Base-by-base conservation (phyloP, 2,113 vertebrate genomes). In the Syngnathoides biaculeatus region DNA sequence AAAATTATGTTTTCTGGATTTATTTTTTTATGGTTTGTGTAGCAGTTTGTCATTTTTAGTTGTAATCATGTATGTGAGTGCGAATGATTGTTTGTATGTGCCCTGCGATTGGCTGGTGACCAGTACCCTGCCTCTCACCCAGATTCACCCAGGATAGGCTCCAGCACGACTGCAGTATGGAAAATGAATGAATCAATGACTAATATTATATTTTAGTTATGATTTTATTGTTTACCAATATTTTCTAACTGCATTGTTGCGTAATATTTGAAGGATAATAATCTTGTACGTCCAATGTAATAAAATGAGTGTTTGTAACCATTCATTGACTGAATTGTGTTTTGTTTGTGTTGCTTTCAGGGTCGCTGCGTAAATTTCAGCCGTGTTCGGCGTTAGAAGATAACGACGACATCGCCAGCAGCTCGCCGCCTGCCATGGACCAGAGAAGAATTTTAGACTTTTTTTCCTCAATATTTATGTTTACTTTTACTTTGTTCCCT, bases 281-380 rank as follows among this genome's bases (percentile, higher is more conserved):
- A 26, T 52, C 22, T 52, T 10, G 20, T 52, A 8, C 8, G 4
- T 10, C 52, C 24, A 3, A 7, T 17, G 14, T 17, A 17, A 15
- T 17, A 7, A 56, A 50, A 4, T 27, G 14, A 0, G 2, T 19
- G 1, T 14, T 30, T 17, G 5, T 17, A 24, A 26, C 24, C 24
- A 12, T 13, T 11, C n/a, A n/a, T n/a, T 55, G 22, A 13, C 38
- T 8, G 39, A 13, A 39, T 20, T 2, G 12, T 58, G 8, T 35
- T 58, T 62, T 42, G 7, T 43, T 8, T 24, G 39, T 72, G 30
- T 66, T 67, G 72, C 63, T 86, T 86, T 71, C 84, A 98, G 97
- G 96, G 97, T 40, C 94, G 96, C 1, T 98, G 97, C 76, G 92
- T 98, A 22, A 95, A 96, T 82, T 98, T 98, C 89, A 94, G 73